A percentile compares a stretch with the other conserved stretches of the same genome.
These are phyloP conservation scores for Brienomyrus brachyistius DNA, from an alignment of 2,113 vertebrate genomes.

Conservation along the genomic window DNA sequence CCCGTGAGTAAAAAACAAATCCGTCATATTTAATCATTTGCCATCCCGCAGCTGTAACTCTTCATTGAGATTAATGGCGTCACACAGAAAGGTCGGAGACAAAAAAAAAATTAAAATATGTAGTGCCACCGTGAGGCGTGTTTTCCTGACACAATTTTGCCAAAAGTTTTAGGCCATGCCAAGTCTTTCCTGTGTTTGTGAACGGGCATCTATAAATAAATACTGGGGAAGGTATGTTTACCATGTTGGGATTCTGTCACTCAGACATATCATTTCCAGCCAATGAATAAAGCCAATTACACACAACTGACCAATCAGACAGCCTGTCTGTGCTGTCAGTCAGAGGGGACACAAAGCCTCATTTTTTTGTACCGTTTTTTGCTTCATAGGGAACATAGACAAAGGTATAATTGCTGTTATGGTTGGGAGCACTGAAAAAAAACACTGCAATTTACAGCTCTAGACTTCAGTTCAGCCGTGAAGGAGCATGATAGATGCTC, in stretches of 20 bases:
- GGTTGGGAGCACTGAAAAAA: not conserved
- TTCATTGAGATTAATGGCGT: not conserved
- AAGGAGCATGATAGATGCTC: not conserved
- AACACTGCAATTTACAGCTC: not conserved
- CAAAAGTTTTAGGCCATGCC: not conserved
- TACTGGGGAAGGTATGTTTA: not conserved
- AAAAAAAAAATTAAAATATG: not conserved
- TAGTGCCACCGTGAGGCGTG: not conserved
- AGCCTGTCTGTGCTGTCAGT: not conserved
- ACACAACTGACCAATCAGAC: not conserved
- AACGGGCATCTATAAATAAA: not conserved
- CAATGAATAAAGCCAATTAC: not conserved
- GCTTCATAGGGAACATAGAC: not conserved
- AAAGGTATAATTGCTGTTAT: not conserved
- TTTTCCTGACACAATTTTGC: not conserved
- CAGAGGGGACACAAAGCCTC: not conserved
- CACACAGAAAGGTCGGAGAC: not conserved
- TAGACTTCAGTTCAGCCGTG: not conserved
- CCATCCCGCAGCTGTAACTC: not conserved
- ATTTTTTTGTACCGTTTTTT: not conserved
- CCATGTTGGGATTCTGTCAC: not conserved
- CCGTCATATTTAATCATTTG: constrained; percentile 3
- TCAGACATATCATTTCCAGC: not conserved
- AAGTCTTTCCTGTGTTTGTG: not conserved
- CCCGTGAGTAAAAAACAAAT: not conserved